phyloP scores from a whole-genome alignment of 2,888 invertebrate genomes.

The Stomorhina lunata region DNA sequence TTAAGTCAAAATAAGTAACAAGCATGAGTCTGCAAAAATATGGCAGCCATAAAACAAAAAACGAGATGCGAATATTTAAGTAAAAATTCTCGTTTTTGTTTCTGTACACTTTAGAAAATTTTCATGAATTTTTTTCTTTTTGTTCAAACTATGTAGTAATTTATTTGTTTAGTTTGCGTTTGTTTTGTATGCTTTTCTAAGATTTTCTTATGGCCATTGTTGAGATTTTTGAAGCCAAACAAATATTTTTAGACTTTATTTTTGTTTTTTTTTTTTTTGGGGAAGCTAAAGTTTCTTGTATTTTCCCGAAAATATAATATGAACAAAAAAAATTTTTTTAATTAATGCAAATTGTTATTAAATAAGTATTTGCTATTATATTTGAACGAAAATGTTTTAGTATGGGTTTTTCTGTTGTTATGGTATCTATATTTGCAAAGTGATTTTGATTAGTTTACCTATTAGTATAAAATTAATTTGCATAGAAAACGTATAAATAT shows the following conservation, averaged over 20 bases:
- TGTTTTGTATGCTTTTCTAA: background rate
- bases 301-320: background rate
- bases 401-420: constrained; percentile 8
- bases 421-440: too few relatives aligned
- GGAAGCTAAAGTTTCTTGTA: background rate
- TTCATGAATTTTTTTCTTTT: background rate
- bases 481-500: too few relatives aligned
- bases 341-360: constrained; percentile 41
- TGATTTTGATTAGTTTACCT: too few relatives aligned
- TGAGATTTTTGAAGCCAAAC: constrained; percentile 32
- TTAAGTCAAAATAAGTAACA: background rate
- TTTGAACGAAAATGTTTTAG: background rate
- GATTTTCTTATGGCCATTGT: constrained; percentile 11
- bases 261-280: background rate
- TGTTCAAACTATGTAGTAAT: background rate
- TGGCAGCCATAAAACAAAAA: constrained; percentile 14
- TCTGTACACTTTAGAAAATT: background rate
- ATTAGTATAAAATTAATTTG: too few relatives aligned
- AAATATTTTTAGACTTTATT: constrained; percentile 20
- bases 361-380: constrained; percentile 2
- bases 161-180: constrained; percentile 25
- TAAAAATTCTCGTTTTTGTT: background rate
- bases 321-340: constrained; percentile 23
- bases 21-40: background rate
- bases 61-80: constrained; percentile 44